Base-by-base conservation (phyloP, 2,113 vertebrate genomes). In the Oryzias melastigma region DNA sequence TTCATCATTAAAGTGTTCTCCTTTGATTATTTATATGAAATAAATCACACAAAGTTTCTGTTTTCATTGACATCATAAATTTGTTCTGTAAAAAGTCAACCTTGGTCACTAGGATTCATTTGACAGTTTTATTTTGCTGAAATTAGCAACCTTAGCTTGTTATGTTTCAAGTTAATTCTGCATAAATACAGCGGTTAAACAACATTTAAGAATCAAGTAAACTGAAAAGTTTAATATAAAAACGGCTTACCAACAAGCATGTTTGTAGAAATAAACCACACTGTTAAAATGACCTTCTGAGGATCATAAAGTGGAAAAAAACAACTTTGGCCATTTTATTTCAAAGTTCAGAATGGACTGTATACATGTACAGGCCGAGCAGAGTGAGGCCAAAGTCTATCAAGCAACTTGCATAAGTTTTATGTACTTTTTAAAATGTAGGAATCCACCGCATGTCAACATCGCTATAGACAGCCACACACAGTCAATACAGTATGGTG, bases 361-460 rank as follows among this genome's bases (percentile, higher is more conserved):
- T 63, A 68, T 52, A n/a, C 74, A 55, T n/a, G 69, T 35, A 35
- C 10, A 50, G 70, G 51, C 45, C 0, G 22, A 71, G 55, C 65
- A 17, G 8, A 77, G 68, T 76, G 76, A 80, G 85, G 76, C 65
- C 74, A 77, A 79, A 70, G 77, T 81, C 43, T 58, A 81, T 59
- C 75, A 72, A 75, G 62, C 81, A 76, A 65, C 78, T 53, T 74
- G 74, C 71, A 58, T 78, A 68, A 54, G 65, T 35, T 69, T 78
- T 73, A 67, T 62, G 41, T 64, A 1, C 57, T 77, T 66, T 72
- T 82, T 65, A 62, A 80, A 83, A 60, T 67, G 70, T 71, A 80
- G 73, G 18, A 70, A 71, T 76, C 67, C 55, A 65, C 58, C 64
- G 77, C 76, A 81, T 73, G 84, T 75, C 78, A 75, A 78, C 77